Conservation (phyloP, 1,140 invertebrate genomes). For the Dendrolimus punctatus region DNA sequence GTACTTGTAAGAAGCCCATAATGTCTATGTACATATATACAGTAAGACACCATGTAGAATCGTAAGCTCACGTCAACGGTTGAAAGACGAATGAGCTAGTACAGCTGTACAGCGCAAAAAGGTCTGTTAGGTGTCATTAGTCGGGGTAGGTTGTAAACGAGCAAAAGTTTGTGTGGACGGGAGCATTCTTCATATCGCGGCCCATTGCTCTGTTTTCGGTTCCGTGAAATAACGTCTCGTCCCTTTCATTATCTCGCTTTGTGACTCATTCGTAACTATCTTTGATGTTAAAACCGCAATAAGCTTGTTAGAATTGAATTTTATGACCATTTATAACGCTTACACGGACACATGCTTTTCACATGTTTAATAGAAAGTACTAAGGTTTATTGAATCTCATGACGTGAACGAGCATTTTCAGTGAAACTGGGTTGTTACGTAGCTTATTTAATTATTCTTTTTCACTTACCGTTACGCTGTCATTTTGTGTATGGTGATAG, state of each 20-base stretch:
- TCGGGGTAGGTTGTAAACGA: slow-evolving; percentile 33
- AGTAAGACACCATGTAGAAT: slow-evolving; percentile 24
- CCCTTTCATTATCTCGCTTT: slow-evolving; percentile 33
- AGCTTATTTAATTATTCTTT: no score
- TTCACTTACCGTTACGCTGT: no score
- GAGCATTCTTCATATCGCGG: slow-evolving; percentile 40
- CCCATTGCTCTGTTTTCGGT: slow-evolving; percentile 36
- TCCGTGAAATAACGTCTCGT: slow-evolving; percentile 25
- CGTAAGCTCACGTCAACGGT: slow-evolving; percentile 35
- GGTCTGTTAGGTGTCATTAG: slow-evolving; percentile 49
- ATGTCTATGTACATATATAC: slow-evolving; percentile 26
- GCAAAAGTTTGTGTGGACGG: slow-evolving; percentile 31
- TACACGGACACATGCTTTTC: slow-evolving; percentile 19
- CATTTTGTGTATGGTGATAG: no score
- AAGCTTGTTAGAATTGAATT: slow-evolving; percentile 26
- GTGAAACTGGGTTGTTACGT: no score
- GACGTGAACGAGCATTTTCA: slow-evolving; percentile 9
- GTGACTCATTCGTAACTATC: slow-evolving; percentile 32
- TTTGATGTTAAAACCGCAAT: slow-evolving; percentile 32
- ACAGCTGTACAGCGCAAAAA: slow-evolving; percentile 46
- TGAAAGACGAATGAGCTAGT: slow-evolving; percentile 51
- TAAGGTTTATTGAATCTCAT: slow-evolving; percentile 15
- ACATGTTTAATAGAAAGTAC: slow-evolving; percentile 13
- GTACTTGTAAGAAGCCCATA: neutral
- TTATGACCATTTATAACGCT: slow-evolving; percentile 27